Evolutionary conservation across 1,140 invertebrate genomes (phyloP), one percentile per base, ranked within the genome.

Genomic region (Neodiprion lecontei): DNA sequence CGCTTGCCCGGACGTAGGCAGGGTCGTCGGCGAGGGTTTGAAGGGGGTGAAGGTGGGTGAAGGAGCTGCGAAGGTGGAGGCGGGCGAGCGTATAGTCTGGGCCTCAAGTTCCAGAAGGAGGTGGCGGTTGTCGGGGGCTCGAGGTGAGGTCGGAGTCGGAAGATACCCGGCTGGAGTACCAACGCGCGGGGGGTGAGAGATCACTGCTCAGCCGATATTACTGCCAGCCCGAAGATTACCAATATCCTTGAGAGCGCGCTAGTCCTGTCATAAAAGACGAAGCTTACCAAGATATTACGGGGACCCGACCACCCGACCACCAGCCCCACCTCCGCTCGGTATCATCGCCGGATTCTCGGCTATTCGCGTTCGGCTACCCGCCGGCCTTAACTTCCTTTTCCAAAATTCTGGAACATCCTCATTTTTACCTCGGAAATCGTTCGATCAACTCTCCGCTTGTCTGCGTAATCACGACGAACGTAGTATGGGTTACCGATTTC

Each of bases 241-340:
- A 88, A 88, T 88, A 88, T 88, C 86, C 83, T 88, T 86, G 86
- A 88, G 85, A 87, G 86, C 83, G 83, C 82, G 53, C 53, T 79
- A 83, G 85, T 81, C 83, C 82, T 84, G 85, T 87, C 85, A 87
- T 88, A 88, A 88, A 87, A 87, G 84, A 88, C 84, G 84, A 81
- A 84, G 87, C 86, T 88, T 88, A 88, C 85, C 79, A 79, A 84
- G 85, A 88, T 88, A 88, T 88, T 87, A 87, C 85, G 53, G 11
- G 11, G 53, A 61, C 11, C 11, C 53, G 7, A 81, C 81, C 83
- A 75, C 76, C 77, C 70, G 77, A 78, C 79, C 78, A 80, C 79
- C 75, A 73, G 78, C 76, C 70, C 74, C 78, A 68, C 70, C 72
- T 48, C 75, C 76, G 65, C 40, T 40, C 28, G 0, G 28, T 5